These are phyloP conservation scores for Carassius carassius DNA, from an alignment of 2,113 vertebrate genomes.

Conservation along the genomic window DNA sequence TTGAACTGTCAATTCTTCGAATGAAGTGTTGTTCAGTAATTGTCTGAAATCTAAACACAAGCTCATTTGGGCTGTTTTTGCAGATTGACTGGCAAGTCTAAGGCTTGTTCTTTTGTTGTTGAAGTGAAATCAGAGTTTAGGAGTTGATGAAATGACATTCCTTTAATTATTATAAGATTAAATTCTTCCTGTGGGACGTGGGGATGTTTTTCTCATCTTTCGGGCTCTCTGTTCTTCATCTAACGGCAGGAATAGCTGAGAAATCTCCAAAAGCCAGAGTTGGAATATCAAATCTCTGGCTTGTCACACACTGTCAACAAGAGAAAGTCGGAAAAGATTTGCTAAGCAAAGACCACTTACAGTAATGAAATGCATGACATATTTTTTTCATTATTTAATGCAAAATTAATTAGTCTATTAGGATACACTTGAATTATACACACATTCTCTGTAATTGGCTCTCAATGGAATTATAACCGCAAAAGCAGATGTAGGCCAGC, in stretches of 20 bases:
- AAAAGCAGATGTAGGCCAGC: constrained; percentile 31
- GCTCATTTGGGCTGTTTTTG: not conserved
- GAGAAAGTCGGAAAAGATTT: constrained; percentile 49
- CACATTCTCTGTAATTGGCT: constrained; percentile 53
- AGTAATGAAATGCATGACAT: constrained; percentile 58
- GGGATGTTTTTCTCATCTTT: not conserved
- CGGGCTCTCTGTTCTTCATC: not conserved
- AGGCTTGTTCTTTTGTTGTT: not conserved
- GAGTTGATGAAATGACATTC: not conserved
- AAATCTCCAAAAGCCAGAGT: not conserved
- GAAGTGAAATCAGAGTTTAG: not conserved
- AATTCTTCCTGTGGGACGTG: not conserved
- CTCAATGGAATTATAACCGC: constrained; percentile 50
- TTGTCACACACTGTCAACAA: constrained; percentile 35
- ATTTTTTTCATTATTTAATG: constrained; percentile 53
- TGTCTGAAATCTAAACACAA: not conserved
- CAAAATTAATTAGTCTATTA: constrained; percentile 60
- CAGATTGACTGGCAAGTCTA: not conserved
- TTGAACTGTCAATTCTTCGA: not conserved
- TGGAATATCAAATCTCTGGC: not conserved
- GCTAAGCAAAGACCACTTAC: constrained; percentile 57
- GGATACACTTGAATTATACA: constrained; percentile 51
- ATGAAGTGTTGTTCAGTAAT: not conserved
- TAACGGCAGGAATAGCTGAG: too few species aligned
- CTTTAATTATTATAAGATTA: not conserved